These are phyloP conservation scores for Muscicapa adusta DNA, from an alignment of 2,113 vertebrate species.

Conservation along the genomic window DNA sequence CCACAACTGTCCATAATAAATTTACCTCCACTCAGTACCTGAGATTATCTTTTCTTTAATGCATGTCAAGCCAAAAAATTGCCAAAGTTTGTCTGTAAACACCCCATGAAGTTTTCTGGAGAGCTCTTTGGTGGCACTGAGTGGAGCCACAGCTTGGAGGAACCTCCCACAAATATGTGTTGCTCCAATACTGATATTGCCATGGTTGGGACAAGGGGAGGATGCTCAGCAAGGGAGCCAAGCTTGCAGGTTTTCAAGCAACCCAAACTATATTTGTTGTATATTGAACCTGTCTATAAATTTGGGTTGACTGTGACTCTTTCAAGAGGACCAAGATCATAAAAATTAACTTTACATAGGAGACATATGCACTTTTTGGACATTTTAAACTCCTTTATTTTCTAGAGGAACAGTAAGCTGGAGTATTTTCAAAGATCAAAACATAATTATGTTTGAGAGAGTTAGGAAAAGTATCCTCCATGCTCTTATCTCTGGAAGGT, in stretches of 20 bases:
- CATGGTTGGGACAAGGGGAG: neutral
- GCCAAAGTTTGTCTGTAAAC: fast-evolving
- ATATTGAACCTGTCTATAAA: neutral
- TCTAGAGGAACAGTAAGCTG: neutral
- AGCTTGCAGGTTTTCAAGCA: neutral
- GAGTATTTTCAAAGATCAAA: neutral
- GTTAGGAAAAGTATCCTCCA: neutral
- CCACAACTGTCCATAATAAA: neutral
- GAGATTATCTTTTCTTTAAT: neutral
- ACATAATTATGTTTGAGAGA: neutral
- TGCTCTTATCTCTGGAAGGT: neutral
- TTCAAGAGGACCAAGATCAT: neutral
- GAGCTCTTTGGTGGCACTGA: neutral
- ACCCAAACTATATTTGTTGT: neutral
- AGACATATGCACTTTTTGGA: neutral
- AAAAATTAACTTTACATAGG: neutral
- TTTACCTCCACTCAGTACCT: neutral
- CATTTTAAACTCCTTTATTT: neutral
- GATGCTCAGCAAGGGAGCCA: neutral
- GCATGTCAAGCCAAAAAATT: neutral
- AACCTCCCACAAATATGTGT: neutral
- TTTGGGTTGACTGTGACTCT: neutral
- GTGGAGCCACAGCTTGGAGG: neutral
- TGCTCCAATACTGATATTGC: neutral
- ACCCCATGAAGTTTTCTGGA: neutral